Evolutionary conservation across 2,797 vertebrate genomes (phyloP).

Genomic region (Petrocephalus sullivani): DNA sequence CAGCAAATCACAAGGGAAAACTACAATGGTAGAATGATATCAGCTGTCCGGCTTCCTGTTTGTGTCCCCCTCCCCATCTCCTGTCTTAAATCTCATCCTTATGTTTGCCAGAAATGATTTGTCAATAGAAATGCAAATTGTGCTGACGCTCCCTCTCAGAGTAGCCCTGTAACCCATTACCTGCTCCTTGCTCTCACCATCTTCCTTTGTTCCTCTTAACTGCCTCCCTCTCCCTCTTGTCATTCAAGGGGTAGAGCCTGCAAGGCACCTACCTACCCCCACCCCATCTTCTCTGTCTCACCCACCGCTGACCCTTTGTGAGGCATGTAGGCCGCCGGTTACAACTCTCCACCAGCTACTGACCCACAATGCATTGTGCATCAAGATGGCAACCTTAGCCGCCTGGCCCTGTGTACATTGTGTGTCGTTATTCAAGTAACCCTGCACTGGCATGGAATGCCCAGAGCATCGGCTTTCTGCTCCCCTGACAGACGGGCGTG

Average conservation of each 20-base stretch:
- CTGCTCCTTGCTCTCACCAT: not conserved
- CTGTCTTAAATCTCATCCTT: not conserved
- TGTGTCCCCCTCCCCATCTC: not conserved
- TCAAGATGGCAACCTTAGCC: constrained; percentile 29
- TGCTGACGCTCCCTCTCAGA: not conserved
- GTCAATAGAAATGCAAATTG: constrained; percentile 10
- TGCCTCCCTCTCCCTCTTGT: constrained; percentile 1
- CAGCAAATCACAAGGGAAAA: not conserved
- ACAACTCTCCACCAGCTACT: not conserved
- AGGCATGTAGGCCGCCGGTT: not conserved
- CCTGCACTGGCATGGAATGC: not conserved
- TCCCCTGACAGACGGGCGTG: not conserved
- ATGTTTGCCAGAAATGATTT: not conserved
- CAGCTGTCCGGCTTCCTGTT: not conserved
- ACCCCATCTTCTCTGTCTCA: not conserved
- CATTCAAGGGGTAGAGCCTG: not conserved
- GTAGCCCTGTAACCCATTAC: not conserved
- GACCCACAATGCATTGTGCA: not conserved
- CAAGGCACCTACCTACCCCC: not conserved
- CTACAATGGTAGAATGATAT: constrained; percentile 10
- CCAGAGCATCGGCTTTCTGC: constrained; percentile 3
- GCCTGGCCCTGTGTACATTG: constrained; percentile 39
- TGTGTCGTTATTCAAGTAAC: constrained; percentile 58
- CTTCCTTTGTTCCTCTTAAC: constrained; percentile 10
- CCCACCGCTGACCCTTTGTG: not conserved